Base-by-base conservation (phyloP, 2,888 invertebrate species). In the Ectemnius continuus region DNA sequence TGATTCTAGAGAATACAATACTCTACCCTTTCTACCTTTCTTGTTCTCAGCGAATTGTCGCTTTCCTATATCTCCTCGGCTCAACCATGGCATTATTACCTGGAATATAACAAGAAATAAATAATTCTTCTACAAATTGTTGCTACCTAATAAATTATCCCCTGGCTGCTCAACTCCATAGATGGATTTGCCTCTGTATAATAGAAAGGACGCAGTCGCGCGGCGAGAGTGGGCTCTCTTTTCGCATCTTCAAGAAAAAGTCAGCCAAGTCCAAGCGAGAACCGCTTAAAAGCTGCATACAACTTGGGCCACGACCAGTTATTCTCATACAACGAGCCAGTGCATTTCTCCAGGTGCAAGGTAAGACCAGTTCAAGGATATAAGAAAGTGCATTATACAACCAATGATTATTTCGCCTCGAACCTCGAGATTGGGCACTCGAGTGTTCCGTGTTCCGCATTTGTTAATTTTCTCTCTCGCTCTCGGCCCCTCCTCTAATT, bases 261-360 rank as follows among this genome's bases (percentile, higher is more conserved):
- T 58, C 16, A 46, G 6, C 48, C 52, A 59, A n/a, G 59, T 61
- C 26, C 56, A 75, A 80, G 72, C 64, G 73, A 63, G n/a, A 14
- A 80, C 78, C 57, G 81, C 82, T 87, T 87, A 87, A 86, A 87
- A 85, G 85, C 77, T 61, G 80, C 76, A 64, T 63, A 59, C 60
- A 26, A 26, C 59, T 65, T 71, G 65, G 74, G 65, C 67, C 77
- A 66, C 61, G 52, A 18, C 69, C 86, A 87, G 87, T 87, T 74
- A 61, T 65, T 61, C 73, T 75, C 78, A 79, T 46, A 81, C 80
- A 71, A 84, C 73, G 65, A 78, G 52, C 16, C n/a, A 52, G 78
- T 68, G 75, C 70, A 80, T 85, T 75, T 78, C 85, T 75, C 75
- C 75, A 61, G 67, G 68, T 70, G 67, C 61, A 76, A 84, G 85